Evolutionary conservation across 2,113 vertebrate species (phyloP).

Genomic region (Channa maculata): DNA sequence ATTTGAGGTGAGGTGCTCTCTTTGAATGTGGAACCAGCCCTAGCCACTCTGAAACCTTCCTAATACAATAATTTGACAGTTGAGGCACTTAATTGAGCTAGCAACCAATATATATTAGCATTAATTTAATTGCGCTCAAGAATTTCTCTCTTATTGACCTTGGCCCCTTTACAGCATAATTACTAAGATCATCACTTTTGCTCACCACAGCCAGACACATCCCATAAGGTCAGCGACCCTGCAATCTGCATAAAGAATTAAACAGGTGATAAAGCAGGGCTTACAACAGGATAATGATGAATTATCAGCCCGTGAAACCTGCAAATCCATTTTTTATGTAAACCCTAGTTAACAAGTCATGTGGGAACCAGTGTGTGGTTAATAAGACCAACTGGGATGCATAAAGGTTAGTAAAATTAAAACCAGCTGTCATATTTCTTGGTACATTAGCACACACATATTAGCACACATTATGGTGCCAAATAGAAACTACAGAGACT

Average conservation of each 20-base stretch:
- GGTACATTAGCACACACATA: constrained; percentile 4
- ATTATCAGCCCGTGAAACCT: constrained; percentile 68
- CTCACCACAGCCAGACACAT: constrained; percentile 53
- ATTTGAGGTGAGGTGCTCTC: constrained; percentile 17
- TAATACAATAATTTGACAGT: constrained; percentile 63
- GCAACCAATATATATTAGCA: constrained; percentile 64
- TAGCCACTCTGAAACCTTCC: constrained; percentile 11
- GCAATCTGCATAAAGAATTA: constrained; percentile 76
- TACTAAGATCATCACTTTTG: constrained; percentile 56
- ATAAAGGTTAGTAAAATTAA: constrained; percentile 74
- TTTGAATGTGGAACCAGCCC: constrained; percentile 19
- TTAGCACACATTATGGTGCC: background rate
- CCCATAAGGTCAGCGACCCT: constrained; percentile 74
- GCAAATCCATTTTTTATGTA: constrained; percentile 74
- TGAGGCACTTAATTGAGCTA: constrained; percentile 62
- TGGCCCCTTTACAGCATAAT: constrained; percentile 65
- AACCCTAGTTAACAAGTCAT: constrained; percentile 73
- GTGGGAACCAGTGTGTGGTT: constrained; percentile 61
- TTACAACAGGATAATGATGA: constrained; percentile 73
- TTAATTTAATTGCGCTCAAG: constrained; percentile 72
- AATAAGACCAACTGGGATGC: constrained; percentile 78
- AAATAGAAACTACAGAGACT: constrained; percentile 28
- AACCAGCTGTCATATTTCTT: constrained; percentile 58
- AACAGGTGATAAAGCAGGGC: constrained; percentile 71
- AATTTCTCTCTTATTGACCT: constrained; percentile 69